Evolutionary conservation across 1,140 invertebrate genomes (phyloP), one percentile per base, ranked within the genome.

Genomic region (Cherax destructor): DNA sequence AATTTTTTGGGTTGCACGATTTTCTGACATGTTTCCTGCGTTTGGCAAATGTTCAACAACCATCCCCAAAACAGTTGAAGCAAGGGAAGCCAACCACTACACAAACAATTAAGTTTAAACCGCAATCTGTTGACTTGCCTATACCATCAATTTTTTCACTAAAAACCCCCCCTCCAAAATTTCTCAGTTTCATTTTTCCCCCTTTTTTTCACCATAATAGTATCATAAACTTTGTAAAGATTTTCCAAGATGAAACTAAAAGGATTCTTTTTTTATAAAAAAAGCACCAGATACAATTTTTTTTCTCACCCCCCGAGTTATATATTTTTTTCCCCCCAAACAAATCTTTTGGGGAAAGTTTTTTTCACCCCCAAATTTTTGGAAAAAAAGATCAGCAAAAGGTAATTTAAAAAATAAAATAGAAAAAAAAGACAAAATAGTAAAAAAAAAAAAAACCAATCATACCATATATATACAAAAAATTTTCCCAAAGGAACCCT

Each of bases 261-360:
- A 0, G 99, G 98, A 93, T 98, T 98, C 94, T 99, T 99, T 0
- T 97, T 97, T 94, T 98, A 98, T 99, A 93, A 97, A 97, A 95
- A 99, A 97, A 16, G 99, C 99, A 52, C 98, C 98, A 95, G 97
- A 97, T 95, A 97, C 95, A 79, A 99, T 97, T 92, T 96, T 95
- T 94, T 99, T 99, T 3, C 96, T 96, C n/a, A 90, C 90, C 24
- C 76, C 90, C 95, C 99, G 94, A 94, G 99, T 98, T 21, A 99
- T 96, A 94, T 98, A 99, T 95, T 96, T 99, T 95, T 99, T 98
- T 80, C 99, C 99, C 98, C 99, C 99, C 10, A 99, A 95, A 99
- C 95, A 0, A 98, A 97, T 95, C 96, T 97, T 93, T 96, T 96
- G 10, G 98, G 94, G 59, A 97, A 92, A 83, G n/a, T 80, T 50